Base-by-base conservation (phyloP, 2,888 invertebrate genomes). In the Diplazon laetatorius region DNA sequence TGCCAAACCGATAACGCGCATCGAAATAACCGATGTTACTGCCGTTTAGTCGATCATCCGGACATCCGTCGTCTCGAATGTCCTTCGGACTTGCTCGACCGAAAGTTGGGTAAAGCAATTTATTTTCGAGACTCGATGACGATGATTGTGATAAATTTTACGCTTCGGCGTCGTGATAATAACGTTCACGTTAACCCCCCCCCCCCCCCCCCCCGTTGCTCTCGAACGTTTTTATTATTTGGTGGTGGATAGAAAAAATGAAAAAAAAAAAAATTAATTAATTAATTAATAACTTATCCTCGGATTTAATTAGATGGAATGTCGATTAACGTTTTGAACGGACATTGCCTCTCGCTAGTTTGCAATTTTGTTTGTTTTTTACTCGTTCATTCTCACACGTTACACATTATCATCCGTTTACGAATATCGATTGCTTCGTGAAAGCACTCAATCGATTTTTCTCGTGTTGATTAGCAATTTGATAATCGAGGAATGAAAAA, bases 1-100 rank as follows among this genome's bases (percentile, higher is more conserved):
- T n/a, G 91, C 92, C 80, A 92, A 93, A 80, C 92, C 92, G 9
- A 91, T 92, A 65, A 92, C 92, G 5, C 89, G 92, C 87, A 92
- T 92, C 80, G 92, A 93, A 85, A 92, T 92, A 25, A 92, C 92
- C 2, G 92, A 92, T 73, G 91, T 92, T 72, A 92, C 92, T 57
- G 89, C 92, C 37, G 92, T 93, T 86, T 93, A 89, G 81, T 71
- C 52, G 44, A 76, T 22, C 16, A 10, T 12, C 48, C 57, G 74
- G n/a, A n/a, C n/a, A n/a, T n/a, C n/a, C n/a, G n/a, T n/a, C n/a
- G n/a, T n/a, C n/a, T n/a, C n/a, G n/a, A n/a, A n/a, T n/a, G n/a
- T n/a, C n/a, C n/a, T n/a, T n/a, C n/a, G n/a, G n/a, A n/a, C n/a
- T n/a, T n/a, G n/a, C n/a, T n/a, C n/a, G n/a, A n/a, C n/a, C n/a